Percentiles rank a stretch among this genome's conserved stretches.
Evolutionary conservation across 30 jellyfish, hydroid and myxozoan genomes (phyloP).

Genomic region (Morbakka virulenta): DNA sequence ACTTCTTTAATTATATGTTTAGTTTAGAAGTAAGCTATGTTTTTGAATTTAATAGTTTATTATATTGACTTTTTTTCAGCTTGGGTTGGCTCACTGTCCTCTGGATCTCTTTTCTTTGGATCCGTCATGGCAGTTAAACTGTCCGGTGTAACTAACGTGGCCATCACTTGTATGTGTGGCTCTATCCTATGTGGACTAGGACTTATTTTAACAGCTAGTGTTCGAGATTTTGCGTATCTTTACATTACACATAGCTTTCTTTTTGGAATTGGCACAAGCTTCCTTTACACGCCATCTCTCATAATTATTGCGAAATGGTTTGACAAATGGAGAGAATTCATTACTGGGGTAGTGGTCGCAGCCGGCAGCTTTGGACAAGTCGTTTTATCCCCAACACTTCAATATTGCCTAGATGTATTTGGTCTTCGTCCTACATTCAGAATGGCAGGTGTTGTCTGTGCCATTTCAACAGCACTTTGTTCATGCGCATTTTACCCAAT

Average conservation of each 20-base stretch:
- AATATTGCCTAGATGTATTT: conserved; percentile 25
- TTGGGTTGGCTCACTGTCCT: conserved; percentile 93
- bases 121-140: conserved; percentile 73
- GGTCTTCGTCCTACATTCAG: conserved; percentile 71
- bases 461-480: conserved; percentile 49
- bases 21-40: no score
- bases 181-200: conserved; percentile 77
- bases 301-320: conserved; percentile 77
- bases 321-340: conserved; percentile 54
- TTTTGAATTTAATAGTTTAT: no score
- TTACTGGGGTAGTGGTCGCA: conserved; percentile 92
- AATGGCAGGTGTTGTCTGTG: conserved; percentile 59
- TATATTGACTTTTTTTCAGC: no score
- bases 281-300: conserved; percentile 92
- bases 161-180: conserved; percentile 79
- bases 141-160: conserved; percentile 71
- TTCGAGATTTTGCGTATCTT: conserved; percentile 29
- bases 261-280: conserved; percentile 93
- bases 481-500: conserved; percentile 59
- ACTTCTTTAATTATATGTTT: no score
- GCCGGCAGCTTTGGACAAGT: conserved; percentile 87
- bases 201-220: conserved; percentile 69
- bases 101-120: conserved; percentile 79
- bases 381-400: conserved; percentile 75
- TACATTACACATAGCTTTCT: conserved; percentile 83